These are phyloP conservation scores for Apotomis capreana DNA, from an alignment of 2,888 invertebrate genomes.

Conservation along the genomic window DNA sequence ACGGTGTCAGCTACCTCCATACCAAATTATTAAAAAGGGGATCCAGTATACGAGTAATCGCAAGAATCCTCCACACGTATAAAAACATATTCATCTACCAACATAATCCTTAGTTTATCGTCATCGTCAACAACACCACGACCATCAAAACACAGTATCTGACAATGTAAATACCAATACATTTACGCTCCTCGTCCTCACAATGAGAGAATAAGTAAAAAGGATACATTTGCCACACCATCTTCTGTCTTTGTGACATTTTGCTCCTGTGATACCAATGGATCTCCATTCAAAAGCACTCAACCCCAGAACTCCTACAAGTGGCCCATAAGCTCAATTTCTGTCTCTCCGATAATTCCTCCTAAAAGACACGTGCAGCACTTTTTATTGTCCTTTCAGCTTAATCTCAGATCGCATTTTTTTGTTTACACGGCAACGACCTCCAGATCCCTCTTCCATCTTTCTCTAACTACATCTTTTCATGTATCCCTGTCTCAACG, in stretches of 20 bases:
- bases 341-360: constrained; percentile 24
- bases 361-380: constrained; percentile 35
- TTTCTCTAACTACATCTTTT: constrained; percentile 58
- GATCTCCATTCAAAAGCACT: constrained; percentile 25
- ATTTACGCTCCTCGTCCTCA: not conserved
- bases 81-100: constrained; percentile 19
- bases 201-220: not conserved
- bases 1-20: no score
- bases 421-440: constrained; percentile 74
- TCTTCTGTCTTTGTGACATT: not conserved
- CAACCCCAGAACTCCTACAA: constrained; percentile 27
- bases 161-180: not conserved
- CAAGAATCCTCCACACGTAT: constrained; percentile 25
- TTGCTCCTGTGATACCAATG: not conserved
- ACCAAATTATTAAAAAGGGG: no score
- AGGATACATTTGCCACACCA: not conserved
- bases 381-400: constrained; percentile 43
- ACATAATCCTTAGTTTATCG: constrained; percentile 26
- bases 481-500: constrained; percentile 61
- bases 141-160: not conserved
- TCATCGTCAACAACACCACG: not conserved
- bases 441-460: constrained; percentile 59
- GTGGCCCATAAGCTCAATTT: constrained; percentile 35
- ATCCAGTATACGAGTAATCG: not conserved
- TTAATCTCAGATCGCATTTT: constrained; percentile 67